These are phyloP conservation scores for Drosophila ezoana DNA, from an alignment of 2,888 invertebrate genomes.

Conservation along the genomic window DNA sequence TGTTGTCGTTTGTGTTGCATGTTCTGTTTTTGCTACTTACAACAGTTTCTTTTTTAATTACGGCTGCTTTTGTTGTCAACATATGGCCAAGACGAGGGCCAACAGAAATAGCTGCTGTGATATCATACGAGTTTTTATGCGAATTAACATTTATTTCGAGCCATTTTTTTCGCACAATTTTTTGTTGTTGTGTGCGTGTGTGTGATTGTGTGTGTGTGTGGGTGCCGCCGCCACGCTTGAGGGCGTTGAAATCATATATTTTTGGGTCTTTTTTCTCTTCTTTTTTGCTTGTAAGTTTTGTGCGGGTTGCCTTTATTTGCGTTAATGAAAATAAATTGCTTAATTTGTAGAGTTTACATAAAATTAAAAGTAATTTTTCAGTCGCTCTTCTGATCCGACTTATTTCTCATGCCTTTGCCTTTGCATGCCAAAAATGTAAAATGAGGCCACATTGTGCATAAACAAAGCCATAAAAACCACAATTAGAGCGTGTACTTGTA, in stretches of 20 bases:
- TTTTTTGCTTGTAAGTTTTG: slow-evolving; percentile 13
- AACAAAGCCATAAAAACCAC: slow-evolving; percentile 44
- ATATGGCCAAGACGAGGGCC: slow-evolving; percentile 37
- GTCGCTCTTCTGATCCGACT: slow-evolving; percentile 5
- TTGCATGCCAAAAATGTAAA: slow-evolving; percentile 6
- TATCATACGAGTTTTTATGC: slow-evolving; percentile 13
- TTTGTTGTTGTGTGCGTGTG: slow-evolving; percentile 12
- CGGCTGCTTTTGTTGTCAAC: slow-evolving; percentile 33
- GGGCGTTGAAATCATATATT: slow-evolving; percentile 57
- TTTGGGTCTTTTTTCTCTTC: slow-evolving; percentile 17
- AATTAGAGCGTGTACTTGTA: slow-evolving; percentile 26
- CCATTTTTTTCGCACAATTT: slow-evolving; percentile 26
- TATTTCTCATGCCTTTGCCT: slow-evolving; percentile 11
- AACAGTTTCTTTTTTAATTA: slow-evolving; percentile 55
- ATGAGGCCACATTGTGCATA: slow-evolving; percentile 42
- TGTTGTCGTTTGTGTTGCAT: slow-evolving; percentile 24
- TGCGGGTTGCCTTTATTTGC: slow-evolving; percentile 53
- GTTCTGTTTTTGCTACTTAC: slow-evolving; percentile 33
- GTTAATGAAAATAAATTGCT: slow-evolving; percentile 77
- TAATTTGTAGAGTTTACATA: slow-evolving; percentile 68
- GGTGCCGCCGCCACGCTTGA: slow-evolving; percentile 47
- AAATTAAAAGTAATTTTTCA: slow-evolving; percentile 55
- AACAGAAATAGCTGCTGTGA: slow-evolving; percentile 11
- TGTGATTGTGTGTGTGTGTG: not conserved
- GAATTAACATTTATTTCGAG: slow-evolving; percentile 26